phyloP scores from a whole-genome alignment of 2,113 vertebrate species.

The Nymphicus hollandicus region DNA sequence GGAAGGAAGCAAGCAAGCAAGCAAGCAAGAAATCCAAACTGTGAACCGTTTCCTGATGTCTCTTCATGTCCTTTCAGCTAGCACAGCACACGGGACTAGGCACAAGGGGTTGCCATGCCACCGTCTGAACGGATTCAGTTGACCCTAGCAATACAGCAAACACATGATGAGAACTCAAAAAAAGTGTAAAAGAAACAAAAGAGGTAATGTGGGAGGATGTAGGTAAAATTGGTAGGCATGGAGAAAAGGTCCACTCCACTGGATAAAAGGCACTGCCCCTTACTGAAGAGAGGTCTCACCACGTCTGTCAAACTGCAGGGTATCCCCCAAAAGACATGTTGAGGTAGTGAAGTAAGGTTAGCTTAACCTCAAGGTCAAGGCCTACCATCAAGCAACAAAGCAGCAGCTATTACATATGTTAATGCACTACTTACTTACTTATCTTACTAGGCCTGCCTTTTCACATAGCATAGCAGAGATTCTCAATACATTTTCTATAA shows the following conservation, averaged over 20 bases:
- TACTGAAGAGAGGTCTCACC: background rate
- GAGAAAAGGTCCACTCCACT: background rate
- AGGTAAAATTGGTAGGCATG: background rate
- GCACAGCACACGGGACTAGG: background rate
- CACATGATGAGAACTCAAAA: background rate
- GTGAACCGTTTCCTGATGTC: background rate
- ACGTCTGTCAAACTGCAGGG: background rate
- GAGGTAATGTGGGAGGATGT: background rate
- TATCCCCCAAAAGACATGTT: background rate
- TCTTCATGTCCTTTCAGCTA: background rate
- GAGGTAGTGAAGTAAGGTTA: background rate
- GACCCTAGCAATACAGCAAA: background rate
- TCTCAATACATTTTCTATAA: background rate
- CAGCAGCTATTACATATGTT: background rate
- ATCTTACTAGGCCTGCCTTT: background rate
- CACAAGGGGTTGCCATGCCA: background rate
- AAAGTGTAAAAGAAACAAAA: background rate
- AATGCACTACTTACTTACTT: background rate
- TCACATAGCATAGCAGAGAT: background rate
- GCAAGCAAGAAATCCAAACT: background rate
- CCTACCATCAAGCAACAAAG: background rate
- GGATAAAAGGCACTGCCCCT: background rate
- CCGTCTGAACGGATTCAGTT: background rate
- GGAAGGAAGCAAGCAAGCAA: background rate
- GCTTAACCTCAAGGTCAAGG: background rate